These are phyloP conservation scores for Ecliptopera silaceata DNA, from an alignment of 2,888 invertebrate species.

Conservation along the genomic window DNA sequence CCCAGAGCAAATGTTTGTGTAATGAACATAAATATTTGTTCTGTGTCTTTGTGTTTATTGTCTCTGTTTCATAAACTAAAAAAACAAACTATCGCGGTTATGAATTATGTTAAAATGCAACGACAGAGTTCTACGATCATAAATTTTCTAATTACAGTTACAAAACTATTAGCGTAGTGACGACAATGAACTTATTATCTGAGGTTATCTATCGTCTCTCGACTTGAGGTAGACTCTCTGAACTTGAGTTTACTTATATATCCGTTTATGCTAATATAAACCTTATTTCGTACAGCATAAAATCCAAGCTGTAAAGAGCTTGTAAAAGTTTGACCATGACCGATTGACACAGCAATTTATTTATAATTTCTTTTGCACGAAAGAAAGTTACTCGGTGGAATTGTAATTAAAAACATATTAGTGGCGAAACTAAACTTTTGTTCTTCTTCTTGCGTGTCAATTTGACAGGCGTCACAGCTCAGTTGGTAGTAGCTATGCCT, in stretches of 20 bases:
- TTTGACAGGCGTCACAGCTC: too few relatives aligned
- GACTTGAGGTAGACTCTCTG: constrained; percentile 46
- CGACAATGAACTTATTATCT: constrained; percentile 56
- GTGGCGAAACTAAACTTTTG: not conserved
- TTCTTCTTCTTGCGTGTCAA: too few relatives aligned
- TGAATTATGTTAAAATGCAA: too few relatives aligned
- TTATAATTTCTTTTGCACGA: constrained; percentile 3
- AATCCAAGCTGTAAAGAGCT: not conserved
- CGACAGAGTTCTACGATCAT: not conserved
- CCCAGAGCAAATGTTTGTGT: too few relatives aligned
- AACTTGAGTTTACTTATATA: constrained; percentile 38
- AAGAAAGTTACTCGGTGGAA: constrained; percentile 2
- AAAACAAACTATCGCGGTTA: too few relatives aligned
- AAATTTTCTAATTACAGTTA: not conserved
- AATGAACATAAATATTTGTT: too few relatives aligned
- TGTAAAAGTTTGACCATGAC: constrained; percentile 15
- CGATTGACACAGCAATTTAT: constrained; percentile 17
- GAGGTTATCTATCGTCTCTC: constrained; percentile 57
- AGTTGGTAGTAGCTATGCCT: too few relatives aligned
- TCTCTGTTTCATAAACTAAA: too few relatives aligned
- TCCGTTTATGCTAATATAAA: constrained; percentile 6
- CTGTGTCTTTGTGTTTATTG: too few relatives aligned
- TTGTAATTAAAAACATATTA: not conserved
- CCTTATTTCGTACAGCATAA: not conserved
- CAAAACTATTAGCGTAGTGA: constrained; percentile 34